phyloP scores from a whole-genome alignment of 2,797 vertebrate species.

The Cottoperca gobio region DNA sequence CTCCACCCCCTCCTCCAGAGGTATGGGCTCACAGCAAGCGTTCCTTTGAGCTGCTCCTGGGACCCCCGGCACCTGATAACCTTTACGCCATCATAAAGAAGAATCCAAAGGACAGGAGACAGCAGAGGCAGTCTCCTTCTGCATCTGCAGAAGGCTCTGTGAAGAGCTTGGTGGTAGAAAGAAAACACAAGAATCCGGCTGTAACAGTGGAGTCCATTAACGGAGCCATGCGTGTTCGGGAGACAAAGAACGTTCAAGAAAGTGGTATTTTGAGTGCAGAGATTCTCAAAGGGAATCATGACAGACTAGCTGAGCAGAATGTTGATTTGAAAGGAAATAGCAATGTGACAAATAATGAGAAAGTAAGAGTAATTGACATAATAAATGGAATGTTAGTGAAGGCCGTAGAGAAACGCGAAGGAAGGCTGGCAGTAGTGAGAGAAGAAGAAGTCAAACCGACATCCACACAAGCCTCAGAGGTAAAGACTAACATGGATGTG shows the following conservation, averaged over 20 bases:
- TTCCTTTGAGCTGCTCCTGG: conserved; percentile 82
- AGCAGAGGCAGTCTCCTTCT: conserved; percentile 64
- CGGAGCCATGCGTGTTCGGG: conserved; percentile 30
- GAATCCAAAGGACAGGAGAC: conserved; percentile 82
- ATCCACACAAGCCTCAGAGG: conserved; percentile 24
- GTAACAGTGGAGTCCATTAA: conserved; percentile 37
- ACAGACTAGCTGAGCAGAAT: conserved; percentile 64
- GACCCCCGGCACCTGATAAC: conserved; percentile 80
- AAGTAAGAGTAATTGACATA: conserved; percentile 65
- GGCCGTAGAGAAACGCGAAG: conserved; percentile 57
- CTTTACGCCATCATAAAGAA: conserved; percentile 71
- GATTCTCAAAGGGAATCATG: conserved; percentile 47
- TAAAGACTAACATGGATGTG: conserved; percentile 14
- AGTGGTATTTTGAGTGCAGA: conserved; percentile 62
- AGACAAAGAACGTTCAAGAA: conserved; percentile 64
- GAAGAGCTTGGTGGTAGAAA: conserved; percentile 61
- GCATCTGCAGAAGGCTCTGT: conserved; percentile 59
- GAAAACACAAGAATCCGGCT: conserved; percentile 45
- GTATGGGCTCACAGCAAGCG: conserved; percentile 84
- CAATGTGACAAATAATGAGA: conserved; percentile 57
- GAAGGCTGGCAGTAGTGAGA: conserved; percentile 42
- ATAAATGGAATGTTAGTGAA: conserved; percentile 64
- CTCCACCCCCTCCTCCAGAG: conserved; percentile 90
- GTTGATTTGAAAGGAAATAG: conserved; percentile 61
- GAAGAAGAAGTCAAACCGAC: conserved; percentile 35